Base-by-base conservation (phyloP, 2,113 vertebrate species). In the Hipposideros armiger region DNA sequence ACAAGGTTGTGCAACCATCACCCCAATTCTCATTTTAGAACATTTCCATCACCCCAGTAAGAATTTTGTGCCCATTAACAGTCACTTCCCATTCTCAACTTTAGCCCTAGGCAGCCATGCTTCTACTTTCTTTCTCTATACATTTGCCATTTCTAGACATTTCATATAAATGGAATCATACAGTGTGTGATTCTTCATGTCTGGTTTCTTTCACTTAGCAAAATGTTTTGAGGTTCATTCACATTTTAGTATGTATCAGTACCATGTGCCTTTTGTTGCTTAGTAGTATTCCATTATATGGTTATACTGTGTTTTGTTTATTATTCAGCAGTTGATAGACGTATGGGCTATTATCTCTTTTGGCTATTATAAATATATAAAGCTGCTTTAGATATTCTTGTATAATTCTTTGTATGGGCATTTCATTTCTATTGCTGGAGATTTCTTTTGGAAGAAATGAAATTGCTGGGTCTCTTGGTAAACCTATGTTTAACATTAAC, bases 401-500 rank as follows among this genome's bases (percentile, higher is more conserved):
- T 54, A 14, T 4, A 64, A 52, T 11, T 45, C 22, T 78, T 80
- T 64, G 3, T 87, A 30, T 82, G 45, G 8, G 66, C 22, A 26
- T 45, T 81, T 87, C 7, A 72, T 74, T 91, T 76, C 4, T 92
- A 9, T 20, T 58, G 52, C 10, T 72, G 19, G 32, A 92, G 11
- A 45, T 64, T 77, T 64, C 17, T 94, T 90, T 74, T n/a, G 36
- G n/a, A 54, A 81, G 14, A 19, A 90, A 28, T 47, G 7, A 16
- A 91, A 60, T 47, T 36, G 10, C 28, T 93, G 17, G n/a, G 14
- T 45, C 67, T 88, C 50, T 86, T 52, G 36, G 19, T 77, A 66
- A 86, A 58, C 72, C 28, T 87, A 1, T 64, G 13, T 82, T 94
- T 95, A 90, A n/a, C 3, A 69, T 40, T 91, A 84, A 81, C 92